These are phyloP conservation scores for Drosophila grimshawi DNA, from an alignment of 1,140 invertebrate genomes.

Conservation along the genomic window DNA sequence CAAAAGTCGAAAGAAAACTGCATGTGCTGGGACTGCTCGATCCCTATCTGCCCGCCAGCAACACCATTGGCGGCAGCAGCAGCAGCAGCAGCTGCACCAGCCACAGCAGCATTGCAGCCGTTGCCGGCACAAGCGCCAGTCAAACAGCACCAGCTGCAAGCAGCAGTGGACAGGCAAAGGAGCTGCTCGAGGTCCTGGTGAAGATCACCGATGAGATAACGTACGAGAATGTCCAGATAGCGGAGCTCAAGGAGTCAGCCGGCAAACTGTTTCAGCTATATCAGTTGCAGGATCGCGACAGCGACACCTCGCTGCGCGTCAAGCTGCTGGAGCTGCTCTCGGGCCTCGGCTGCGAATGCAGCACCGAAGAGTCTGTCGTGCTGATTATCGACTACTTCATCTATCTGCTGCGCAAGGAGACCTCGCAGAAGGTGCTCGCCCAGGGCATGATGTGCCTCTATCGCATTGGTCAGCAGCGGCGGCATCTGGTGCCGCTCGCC, in stretches of 20 bases:
- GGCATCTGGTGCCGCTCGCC: constrained; percentile 59
- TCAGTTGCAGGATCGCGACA: constrained; percentile 72
- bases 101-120: constrained; percentile 1
- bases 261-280: constrained; percentile 69
- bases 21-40: constrained; percentile 60
- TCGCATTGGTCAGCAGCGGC: constrained; percentile 67
- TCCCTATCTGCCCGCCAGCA: constrained; percentile 45
- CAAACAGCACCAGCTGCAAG: background rate
- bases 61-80: background rate
- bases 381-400: constrained; percentile 89
- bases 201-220: constrained; percentile 77
- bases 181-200: constrained; percentile 72
- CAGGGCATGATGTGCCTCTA: constrained; percentile 77
- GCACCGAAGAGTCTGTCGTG: constrained; percentile 56
- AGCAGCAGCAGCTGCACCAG: background rate
- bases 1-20: constrained; percentile 46
- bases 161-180: constrained; percentile 39
- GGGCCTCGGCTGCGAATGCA: constrained; percentile 66
- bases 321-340: constrained; percentile 72
- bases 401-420: constrained; percentile 90
- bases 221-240: constrained; percentile 64
- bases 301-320: constrained; percentile 73
- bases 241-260: constrained; percentile 66
- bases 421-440: constrained; percentile 91
- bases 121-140: background rate